A percentile compares a stretch with the other conserved stretches of the same genome.
These are phyloP conservation scores for Opisthograptis luteolata DNA, from an alignment of 2,888 invertebrate genomes.

Conservation along the genomic window DNA sequence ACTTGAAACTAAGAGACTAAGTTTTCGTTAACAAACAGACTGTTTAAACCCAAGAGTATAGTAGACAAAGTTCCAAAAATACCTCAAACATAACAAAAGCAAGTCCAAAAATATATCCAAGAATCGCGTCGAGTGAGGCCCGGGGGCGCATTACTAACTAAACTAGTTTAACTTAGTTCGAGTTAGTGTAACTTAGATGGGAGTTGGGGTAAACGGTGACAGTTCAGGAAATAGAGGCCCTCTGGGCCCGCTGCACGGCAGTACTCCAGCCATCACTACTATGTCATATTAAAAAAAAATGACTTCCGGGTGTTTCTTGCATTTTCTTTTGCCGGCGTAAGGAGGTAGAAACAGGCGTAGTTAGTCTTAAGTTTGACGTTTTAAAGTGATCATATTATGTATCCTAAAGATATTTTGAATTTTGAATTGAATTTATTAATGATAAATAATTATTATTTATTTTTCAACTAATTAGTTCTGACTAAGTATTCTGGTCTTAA, in stretches of 20 bases:
- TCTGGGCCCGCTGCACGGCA: neutral
- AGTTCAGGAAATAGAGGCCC: conserved; percentile 29
- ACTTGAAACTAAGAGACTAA: neutral
- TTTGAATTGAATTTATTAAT: too few relatives aligned
- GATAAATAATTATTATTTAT: too few relatives aligned
- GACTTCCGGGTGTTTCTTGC: too few relatives aligned
- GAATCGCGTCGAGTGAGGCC: conserved; percentile 19
- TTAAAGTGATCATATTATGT: too few relatives aligned
- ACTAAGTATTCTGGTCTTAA: too few relatives aligned
- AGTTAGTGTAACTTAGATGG: conserved; percentile 37
- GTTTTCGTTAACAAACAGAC: conserved; percentile 1
- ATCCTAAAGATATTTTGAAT: too few relatives aligned
- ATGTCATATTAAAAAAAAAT: too few relatives aligned
- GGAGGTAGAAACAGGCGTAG: too few relatives aligned
- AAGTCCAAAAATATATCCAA: conserved; percentile 16
- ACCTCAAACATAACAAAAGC: conserved; percentile 17
- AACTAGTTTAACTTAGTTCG: conserved; percentile 42
- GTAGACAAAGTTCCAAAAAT: conserved; percentile 4
- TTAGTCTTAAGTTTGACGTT: too few relatives aligned
- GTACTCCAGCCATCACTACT: neutral
- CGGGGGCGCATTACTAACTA: conserved; percentile 37
- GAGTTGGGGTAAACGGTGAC: conserved; percentile 25
- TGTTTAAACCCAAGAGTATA: conserved; percentile 3
- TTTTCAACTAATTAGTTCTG: too few relatives aligned
- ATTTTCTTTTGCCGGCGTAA: too few relatives aligned